phyloP scores from a whole-genome alignment of 2,888 invertebrate species.

The Arrhopalites spinosus region DNA sequence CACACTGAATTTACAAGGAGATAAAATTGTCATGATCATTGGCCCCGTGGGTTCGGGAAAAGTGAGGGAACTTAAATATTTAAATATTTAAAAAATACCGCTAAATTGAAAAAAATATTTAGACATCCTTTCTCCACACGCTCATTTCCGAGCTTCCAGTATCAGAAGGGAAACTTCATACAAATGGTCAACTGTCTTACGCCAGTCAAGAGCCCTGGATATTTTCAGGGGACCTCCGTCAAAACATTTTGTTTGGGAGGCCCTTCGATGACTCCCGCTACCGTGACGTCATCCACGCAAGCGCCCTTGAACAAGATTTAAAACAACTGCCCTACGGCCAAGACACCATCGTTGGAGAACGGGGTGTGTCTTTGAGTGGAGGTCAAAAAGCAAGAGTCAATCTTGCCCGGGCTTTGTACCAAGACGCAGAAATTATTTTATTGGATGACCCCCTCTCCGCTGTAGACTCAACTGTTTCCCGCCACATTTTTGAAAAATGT shows the following conservation, averaged over 20 bases:
- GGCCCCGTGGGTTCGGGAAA: neutral
- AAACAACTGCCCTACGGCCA: conserved; percentile 45
- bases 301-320: conserved; percentile 59
- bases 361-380: conserved; percentile 37
- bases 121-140: conserved; percentile 51
- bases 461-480: conserved; percentile 53
- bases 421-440: conserved; percentile 59
- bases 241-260: conserved; percentile 90
- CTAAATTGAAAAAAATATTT: neutral
- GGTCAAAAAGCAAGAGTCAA: conserved; percentile 62
- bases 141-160: conserved; percentile 49
- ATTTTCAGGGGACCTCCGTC: conserved; percentile 76
- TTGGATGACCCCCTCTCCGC: conserved; percentile 59
- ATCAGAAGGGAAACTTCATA: conserved; percentile 50
- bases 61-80: conserved; percentile 45
- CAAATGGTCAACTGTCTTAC: conserved; percentile 61
- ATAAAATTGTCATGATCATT: neutral
- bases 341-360: conserved; percentile 46
- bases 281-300: conserved; percentile 59
- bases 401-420: conserved; percentile 55
- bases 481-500: conserved; percentile 57
- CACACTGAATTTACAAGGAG: neutral
- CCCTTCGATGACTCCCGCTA: conserved; percentile 62
- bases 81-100: neutral
- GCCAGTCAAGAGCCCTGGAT: conserved; percentile 68